A percentile compares a stretch with the other conserved stretches of the same genome.
phyloP scores from a whole-genome alignment of 1,140 invertebrate genomes.

The Galleria mellonella region DNA sequence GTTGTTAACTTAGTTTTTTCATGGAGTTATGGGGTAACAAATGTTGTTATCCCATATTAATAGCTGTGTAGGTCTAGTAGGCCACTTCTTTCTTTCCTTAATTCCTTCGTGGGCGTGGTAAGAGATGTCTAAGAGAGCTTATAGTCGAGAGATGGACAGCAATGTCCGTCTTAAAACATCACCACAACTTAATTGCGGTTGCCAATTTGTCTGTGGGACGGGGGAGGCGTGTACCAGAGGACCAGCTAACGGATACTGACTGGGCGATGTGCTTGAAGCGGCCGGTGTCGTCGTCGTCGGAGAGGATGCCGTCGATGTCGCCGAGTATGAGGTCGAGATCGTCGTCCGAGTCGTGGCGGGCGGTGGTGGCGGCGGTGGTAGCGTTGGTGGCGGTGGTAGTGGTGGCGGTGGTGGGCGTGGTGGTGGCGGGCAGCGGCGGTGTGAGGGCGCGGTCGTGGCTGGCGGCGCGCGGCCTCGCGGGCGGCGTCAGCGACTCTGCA shows the following conservation, averaged over 20 bases:
- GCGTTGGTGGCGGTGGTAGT: slow-evolving; percentile 5
- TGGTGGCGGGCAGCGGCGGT: slow-evolving; percentile 12
- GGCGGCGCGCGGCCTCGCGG: slow-evolving; percentile 6
- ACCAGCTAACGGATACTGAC: neutral
- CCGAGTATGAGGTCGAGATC: slow-evolving; percentile 56
- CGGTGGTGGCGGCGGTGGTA: slow-evolving; percentile 9
- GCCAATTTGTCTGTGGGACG: no score
- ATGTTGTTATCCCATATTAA: no score
- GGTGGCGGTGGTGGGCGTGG: slow-evolving; percentile 5
- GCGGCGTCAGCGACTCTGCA: slow-evolving; percentile 22
- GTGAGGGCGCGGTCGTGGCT: slow-evolving; percentile 12
- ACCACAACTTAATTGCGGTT: no score
- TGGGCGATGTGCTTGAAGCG: slow-evolving; percentile 37
- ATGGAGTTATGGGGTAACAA: no score
- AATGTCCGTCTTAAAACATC: no score
- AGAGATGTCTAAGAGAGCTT: no score
- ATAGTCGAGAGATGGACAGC: no score
- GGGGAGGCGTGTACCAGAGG: no score
- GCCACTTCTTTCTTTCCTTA: no score
- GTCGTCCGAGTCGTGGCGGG: slow-evolving; percentile 34
- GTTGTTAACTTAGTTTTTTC: no score
- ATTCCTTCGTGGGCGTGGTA: no score
- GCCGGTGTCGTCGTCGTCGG: slow-evolving; percentile 50
- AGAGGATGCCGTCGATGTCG: slow-evolving; percentile 58
- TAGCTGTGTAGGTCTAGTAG: no score